Conservation (phyloP, 2,113 vertebrate genomes). For the Alligator mississippiensis region DNA sequence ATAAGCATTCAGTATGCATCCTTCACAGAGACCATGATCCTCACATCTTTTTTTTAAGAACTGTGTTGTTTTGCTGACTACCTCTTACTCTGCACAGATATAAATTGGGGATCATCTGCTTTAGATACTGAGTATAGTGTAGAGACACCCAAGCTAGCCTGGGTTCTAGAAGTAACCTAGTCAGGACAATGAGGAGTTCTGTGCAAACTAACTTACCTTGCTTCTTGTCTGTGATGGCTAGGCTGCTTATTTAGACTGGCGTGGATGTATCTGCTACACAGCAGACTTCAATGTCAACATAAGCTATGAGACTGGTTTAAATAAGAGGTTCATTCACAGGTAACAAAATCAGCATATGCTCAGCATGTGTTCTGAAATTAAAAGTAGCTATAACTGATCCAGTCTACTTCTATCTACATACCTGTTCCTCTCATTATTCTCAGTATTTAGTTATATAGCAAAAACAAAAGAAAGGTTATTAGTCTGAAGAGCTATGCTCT, state of each 20-base stretch:
- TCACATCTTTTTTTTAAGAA: conserved; percentile 38
- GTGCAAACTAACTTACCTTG: background rate
- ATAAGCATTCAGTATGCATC: conserved; percentile 4
- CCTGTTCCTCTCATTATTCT: conserved; percentile 19
- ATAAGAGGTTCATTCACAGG: conserved; percentile 1
- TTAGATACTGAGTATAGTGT: background rate
- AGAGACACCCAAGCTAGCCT: background rate
- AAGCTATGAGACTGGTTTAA: background rate
- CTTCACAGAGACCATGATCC: conserved; percentile 47
- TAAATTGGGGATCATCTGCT: background rate
- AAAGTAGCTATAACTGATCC: background rate
- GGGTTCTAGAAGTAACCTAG: background rate
- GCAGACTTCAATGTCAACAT: background rate
- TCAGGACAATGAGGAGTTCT: conserved; percentile 1
- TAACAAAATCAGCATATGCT: background rate
- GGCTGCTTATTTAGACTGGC: background rate
- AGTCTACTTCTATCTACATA: background rate
- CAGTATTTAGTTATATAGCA: background rate
- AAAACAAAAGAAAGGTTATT: background rate
- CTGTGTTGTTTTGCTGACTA: background rate
- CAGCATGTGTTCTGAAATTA: background rate
- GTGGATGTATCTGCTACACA: background rate
- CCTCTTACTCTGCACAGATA: background rate
- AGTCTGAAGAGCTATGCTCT: background rate
- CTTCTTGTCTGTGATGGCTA: conserved; percentile 8